phyloP scores from a whole-genome alignment of 2,888 invertebrate genomes.

The Cephus sareptanus region DNA sequence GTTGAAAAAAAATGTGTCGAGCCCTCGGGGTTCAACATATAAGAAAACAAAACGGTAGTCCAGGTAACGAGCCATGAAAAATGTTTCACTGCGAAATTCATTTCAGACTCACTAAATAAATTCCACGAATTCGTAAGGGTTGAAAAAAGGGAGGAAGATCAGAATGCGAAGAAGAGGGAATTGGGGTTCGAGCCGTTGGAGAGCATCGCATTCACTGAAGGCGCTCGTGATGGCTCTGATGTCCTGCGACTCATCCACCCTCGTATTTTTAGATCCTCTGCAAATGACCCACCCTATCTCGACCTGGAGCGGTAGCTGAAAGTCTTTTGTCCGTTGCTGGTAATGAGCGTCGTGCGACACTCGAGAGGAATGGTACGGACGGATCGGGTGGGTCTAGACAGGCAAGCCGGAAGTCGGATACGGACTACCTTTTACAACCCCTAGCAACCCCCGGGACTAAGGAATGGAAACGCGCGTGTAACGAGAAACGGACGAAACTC shows the following conservation, averaged over 20 bases:
- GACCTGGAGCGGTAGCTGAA: not conserved
- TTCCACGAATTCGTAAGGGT: not conserved
- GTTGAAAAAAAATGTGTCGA: not conserved
- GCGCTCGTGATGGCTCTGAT: not conserved
- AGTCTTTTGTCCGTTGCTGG: conserved; percentile 37
- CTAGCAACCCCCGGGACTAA: not conserved
- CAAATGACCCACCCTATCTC: not conserved
- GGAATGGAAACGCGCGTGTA: conserved; percentile 30
- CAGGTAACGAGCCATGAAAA: not conserved
- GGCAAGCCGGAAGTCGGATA: conserved; percentile 22
- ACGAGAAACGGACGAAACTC: conserved; percentile 42
- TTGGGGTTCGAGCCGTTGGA: not conserved
- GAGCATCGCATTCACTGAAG: not conserved
- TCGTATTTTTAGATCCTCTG: conserved; percentile 24
- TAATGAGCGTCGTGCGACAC: conserved; percentile 42
- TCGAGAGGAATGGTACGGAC: conserved; percentile 25
- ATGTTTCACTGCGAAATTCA: not conserved
- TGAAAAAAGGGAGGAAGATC: not conserved
- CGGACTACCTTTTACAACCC: not conserved
- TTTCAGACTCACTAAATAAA: not conserved
- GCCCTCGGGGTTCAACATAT: not conserved
- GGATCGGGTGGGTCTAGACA: conserved; percentile 10
- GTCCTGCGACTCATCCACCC: not conserved
- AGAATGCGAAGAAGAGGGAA: not conserved
- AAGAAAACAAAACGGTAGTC: not conserved